Evolutionary conservation across 2,113 vertebrate species (phyloP), one percentile per base, ranked within the genome.

Genomic region (Nannobrachium achirus): DNA sequence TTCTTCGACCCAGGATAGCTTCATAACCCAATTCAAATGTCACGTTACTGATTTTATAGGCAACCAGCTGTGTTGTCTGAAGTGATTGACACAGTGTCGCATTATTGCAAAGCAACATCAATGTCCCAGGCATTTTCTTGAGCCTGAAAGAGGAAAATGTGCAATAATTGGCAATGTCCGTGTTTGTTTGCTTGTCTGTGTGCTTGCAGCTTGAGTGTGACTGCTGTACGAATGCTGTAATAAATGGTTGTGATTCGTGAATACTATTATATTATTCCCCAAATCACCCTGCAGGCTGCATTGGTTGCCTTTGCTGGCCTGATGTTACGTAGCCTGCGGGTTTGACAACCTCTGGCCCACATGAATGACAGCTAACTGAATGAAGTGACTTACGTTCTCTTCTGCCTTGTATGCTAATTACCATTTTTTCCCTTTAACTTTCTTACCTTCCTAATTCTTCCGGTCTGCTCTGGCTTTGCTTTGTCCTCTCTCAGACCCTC

Each of bases 401-500:
- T 64, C 57, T 67, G 19, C 71, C 59, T 62, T 4, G 51, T 56
- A 8, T 56, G 19, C 68, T 76, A 81, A 79, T 69, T 56, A n/a
- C n/a, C n/a, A 2, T 56, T 55, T 66, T 18, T 64, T 33, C n/a
- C n/a, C 25, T 33, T n/a, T 55, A 45, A 6, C 71, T 59, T 69
- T 52, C 42, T 15, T 2, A 20, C 11, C 45, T 44, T 45, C 46
- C 46, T 10, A 61, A 7, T 33, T 33, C 53, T 55, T 45, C 25
- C 75, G 74, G 51, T 79, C 58, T 55, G 25, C n/a, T 76, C 50
- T 78, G 63, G 56, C 67, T 78, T 50, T 76, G 59, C 73, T 65
- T 80, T 50, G 60, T 64, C 84, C 81, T 92, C 75, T 83, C 87
- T 82, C 92, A 98, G 97, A 98, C 84, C 92, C 95, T 89, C 92